Evolutionary conservation across 1,140 invertebrate genomes (phyloP).

Genomic region (Amphibalanus amphitrite): DNA sequence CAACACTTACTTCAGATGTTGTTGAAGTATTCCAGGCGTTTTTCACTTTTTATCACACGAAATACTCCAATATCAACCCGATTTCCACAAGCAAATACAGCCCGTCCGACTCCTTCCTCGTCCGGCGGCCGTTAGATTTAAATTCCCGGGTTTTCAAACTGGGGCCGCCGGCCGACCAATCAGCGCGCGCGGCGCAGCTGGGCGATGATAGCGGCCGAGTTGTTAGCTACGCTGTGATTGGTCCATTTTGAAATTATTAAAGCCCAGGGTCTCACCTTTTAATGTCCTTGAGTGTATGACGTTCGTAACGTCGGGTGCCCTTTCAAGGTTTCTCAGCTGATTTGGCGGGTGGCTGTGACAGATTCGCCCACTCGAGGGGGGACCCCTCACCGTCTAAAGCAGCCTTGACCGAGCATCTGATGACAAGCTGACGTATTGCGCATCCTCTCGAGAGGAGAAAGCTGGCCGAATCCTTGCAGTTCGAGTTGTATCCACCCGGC

Average conservation of each 20-base stretch:
- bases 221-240: background rate
- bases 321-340: background rate
- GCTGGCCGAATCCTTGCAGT: too few species aligned
- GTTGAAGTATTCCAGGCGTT: background rate
- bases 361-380: background rate
- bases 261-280: background rate
- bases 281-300: constrained; percentile 3
- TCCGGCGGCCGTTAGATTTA: background rate
- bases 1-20: background rate
- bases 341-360: background rate
- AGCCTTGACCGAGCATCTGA: too few species aligned
- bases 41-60: background rate
- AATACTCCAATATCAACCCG: background rate
- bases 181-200: background rate
- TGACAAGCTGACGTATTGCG: too few species aligned
- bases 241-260: constrained; percentile 2
- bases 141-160: background rate
- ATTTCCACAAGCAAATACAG: background rate
- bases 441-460: too few species aligned
- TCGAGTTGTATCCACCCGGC: too few species aligned
- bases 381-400: too few species aligned
- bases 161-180: background rate
- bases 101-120: background rate
- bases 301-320: background rate
- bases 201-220: background rate